Base-by-base conservation (phyloP, 2,888 invertebrate genomes). In the Macrophya alboannulata region DNA sequence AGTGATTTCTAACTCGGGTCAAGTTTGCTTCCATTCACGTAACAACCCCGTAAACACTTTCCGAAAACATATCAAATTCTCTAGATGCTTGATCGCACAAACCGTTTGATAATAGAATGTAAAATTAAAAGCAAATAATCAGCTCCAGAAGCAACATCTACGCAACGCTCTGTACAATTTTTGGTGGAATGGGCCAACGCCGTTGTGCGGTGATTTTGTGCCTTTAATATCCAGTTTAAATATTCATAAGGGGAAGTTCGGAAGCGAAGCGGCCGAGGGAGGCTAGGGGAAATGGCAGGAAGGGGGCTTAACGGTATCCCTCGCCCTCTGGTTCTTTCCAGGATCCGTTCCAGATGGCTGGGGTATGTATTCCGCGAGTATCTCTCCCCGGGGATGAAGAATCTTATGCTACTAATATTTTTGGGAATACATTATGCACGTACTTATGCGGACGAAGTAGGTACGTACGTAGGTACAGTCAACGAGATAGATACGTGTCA, bases 151-250 rank as follows among this genome's bases (percentile, higher is more conserved):
- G 40, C 62, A 43, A 51, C 77, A 55, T 77, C 77, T 17, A 55
- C 31, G 77, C 77, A 55, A 37, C 77, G 25, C 55, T 17, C 51
- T 51, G 31, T 83, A 51, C 83, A 68, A 83, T 71, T 83, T 31
- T 83, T 71, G 68, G 83, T 31, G 48, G 12, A 68, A 68, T 17
- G 37, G 55, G 17, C 17, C 6, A 37, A 25, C 31, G 65, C 68
- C 83, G 65, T 86, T 88, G 89, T 88, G 89, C 88, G 89, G 90
- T 91, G 91, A 91, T 92, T 91, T 92, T 89, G 90, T 90, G 90
- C 91, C 91, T 92, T 92, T 92, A 92, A 92, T 92, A 91, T 92
- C 91, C 90, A 91, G 91, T 91, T 92, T 92, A 92, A 92, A 92
- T 92, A 92, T 92, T 92, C 92, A 92, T 92, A 92, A 92, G 90